phyloP scores from a whole-genome alignment of 1,140 invertebrate species.

The Araneus ventricosus region DNA sequence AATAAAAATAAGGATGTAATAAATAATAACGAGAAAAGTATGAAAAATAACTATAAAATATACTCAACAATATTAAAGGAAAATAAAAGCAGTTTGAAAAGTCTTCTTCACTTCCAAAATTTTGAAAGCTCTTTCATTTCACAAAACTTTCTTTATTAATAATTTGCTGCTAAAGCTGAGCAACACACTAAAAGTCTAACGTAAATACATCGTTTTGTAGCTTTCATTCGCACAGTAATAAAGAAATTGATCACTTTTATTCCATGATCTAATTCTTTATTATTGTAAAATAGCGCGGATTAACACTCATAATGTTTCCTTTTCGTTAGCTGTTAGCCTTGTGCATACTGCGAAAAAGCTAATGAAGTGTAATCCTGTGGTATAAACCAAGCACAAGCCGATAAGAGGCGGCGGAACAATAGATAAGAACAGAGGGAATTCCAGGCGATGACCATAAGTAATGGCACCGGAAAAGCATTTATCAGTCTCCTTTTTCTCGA shows the following conservation, averaged over 20 bases:
- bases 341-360: constrained; percentile 42
- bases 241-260: neutral
- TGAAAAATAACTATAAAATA: no score
- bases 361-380: constrained; percentile 38
- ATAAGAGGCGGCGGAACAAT: constrained; percentile 59
- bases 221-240: no score
- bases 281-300: neutral
- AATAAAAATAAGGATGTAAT: no score
- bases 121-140: no score
- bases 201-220: no score
- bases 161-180: no score
- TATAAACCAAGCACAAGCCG: constrained; percentile 38
- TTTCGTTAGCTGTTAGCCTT: neutral
- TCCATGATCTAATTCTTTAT: neutral
- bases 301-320: neutral
- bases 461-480: constrained; percentile 68
- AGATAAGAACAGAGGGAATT: constrained; percentile 61
- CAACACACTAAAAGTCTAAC: no score
- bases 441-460: constrained; percentile 52
- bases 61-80: no score
- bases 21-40: no score
- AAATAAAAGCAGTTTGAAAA: no score
- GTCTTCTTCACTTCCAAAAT: no score
- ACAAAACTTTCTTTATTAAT: no score
- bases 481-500: constrained; percentile 55